Percentiles rank a stretch among this genome's conserved stretches.
phyloP scores from a whole-genome alignment of 2,113 vertebrate genomes.

The Brevimyrus niger region DNA sequence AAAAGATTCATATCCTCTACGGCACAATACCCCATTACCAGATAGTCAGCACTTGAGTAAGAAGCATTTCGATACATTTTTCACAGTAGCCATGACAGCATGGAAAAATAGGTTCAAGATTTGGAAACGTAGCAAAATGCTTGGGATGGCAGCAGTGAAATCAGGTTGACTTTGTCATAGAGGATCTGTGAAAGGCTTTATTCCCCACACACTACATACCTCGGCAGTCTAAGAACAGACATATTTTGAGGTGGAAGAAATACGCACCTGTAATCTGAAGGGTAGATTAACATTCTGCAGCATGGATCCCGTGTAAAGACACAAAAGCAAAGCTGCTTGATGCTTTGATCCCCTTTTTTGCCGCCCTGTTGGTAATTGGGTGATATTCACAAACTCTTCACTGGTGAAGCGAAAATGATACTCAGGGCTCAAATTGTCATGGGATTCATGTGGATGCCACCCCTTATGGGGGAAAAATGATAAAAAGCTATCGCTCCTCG shows the following conservation, averaged over 20 bases:
- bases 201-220: constrained; percentile 59
- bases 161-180: constrained; percentile 48
- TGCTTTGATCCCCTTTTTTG: constrained; percentile 37
- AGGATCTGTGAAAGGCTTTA: constrained; percentile 54
- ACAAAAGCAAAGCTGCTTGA: constrained; percentile 54
- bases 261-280: constrained; percentile 50
- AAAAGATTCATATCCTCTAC: constrained; percentile 28
- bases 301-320: constrained; percentile 52
- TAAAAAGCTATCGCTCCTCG: background rate
- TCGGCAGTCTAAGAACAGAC: constrained; percentile 59
- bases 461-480: background rate
- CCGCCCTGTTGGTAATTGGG: constrained; percentile 44
- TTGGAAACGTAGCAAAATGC: constrained; percentile 44
- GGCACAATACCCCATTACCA: constrained; percentile 45
- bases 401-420: constrained; percentile 17
- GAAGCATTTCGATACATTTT: constrained; percentile 20
- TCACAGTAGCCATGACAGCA: constrained; percentile 55
- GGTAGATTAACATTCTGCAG: constrained; percentile 56
- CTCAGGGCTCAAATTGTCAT: background rate
- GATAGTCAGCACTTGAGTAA: constrained; percentile 40
- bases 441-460: background rate
- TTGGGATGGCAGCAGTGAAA: constrained; percentile 51
- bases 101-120: constrained; percentile 44
- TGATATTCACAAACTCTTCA: constrained; percentile 39
- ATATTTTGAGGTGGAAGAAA: constrained; percentile 50